Evolutionary conservation across 2,888 invertebrate species (phyloP), one percentile per base, ranked within the genome.

Genomic region (Hybos culiciformis): DNA sequence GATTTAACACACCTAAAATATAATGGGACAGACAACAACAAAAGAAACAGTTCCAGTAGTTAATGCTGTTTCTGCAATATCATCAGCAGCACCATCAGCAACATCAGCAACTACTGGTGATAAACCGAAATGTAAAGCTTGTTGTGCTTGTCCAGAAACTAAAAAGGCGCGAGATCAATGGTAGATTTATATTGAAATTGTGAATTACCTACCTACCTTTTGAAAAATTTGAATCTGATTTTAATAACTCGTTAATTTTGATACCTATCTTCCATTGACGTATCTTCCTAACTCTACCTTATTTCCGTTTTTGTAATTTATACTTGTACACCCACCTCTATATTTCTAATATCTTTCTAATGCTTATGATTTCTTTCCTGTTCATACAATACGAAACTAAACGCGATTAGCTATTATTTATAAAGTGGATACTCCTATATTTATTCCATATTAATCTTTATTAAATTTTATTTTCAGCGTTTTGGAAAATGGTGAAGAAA

Each of bases 141-240:
- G 96, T 59, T 96, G 96, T 71, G 94, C 94, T 4, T 96, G 96
- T 66, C 94, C 94, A 1, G 94, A 96, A 69, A 96, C 94, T 0
- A 94, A 91, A 66, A 78, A 77, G 67, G 80, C 69, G 24, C 72
- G 96, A 57, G 96, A 96, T 71, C 78, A 80, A 50, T 96, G 96
- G 93, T 93, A 73, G 73, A 69, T 49, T 44, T 18, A 44, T 43
- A 8, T 19, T 37, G 33, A 4, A 39, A n/a, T n/a, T n/a, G n/a
- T n/a, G n/a, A 26, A 15, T 21, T 23, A 17, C 39, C 17, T 24
- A 14, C 41, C 15, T 3, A 12, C 12, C 9, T 39, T 24, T 43
- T 33, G 19, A 29, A 2, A 20, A 41, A 41, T 39, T 48, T 49
- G 23, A 23, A 23, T 26, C 8, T 9, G 8, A 26, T 5, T 6